A percentile compares a stretch with the other conserved stretches of the same genome.
phyloP scores from a whole-genome alignment of 2,888 invertebrate species.

The Ernsta delagoae region DNA sequence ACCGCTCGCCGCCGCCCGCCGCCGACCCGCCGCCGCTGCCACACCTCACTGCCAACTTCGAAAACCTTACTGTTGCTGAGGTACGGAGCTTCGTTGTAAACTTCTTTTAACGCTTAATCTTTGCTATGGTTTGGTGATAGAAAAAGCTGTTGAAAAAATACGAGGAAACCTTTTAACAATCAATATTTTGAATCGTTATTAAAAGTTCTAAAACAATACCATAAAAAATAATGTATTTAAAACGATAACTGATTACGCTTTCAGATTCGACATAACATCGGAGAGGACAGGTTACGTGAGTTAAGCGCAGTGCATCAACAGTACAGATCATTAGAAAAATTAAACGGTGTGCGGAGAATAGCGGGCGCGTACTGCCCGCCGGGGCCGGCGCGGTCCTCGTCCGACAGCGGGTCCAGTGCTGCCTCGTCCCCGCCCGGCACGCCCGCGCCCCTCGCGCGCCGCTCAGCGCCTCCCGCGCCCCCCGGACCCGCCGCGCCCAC shows the following conservation, averaged over 20 bases:
- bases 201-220: too few relatives aligned
- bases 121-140: too few relatives aligned
- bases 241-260: conserved; percentile 39
- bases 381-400: too few relatives aligned
- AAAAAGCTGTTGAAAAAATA: too few relatives aligned
- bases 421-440: too few relatives aligned
- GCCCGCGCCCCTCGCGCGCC: too few relatives aligned
- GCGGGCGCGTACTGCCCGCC: conserved; percentile 60
- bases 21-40: conserved; percentile 57
- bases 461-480: too few relatives aligned
- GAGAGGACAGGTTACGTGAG: conserved; percentile 85
- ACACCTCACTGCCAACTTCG: conserved; percentile 76
- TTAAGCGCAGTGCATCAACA: conserved; percentile 82
- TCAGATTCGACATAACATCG: conserved; percentile 86
- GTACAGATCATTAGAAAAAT: conserved; percentile 84
- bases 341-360: conserved; percentile 82
- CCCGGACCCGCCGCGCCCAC: too few relatives aligned
- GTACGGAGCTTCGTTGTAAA: conserved; percentile 48
- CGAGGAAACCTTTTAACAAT: too few relatives aligned
- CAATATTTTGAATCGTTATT: too few relatives aligned
- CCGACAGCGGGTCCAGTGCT: too few relatives aligned
- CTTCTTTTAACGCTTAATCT: background rate
- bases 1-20: conserved; percentile 72
- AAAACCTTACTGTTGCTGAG: conserved; percentile 71
- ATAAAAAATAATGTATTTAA: too few relatives aligned